phyloP scores from a whole-genome alignment of 2,113 vertebrate genomes.

The Pyrgilauda ruficollis region DNA sequence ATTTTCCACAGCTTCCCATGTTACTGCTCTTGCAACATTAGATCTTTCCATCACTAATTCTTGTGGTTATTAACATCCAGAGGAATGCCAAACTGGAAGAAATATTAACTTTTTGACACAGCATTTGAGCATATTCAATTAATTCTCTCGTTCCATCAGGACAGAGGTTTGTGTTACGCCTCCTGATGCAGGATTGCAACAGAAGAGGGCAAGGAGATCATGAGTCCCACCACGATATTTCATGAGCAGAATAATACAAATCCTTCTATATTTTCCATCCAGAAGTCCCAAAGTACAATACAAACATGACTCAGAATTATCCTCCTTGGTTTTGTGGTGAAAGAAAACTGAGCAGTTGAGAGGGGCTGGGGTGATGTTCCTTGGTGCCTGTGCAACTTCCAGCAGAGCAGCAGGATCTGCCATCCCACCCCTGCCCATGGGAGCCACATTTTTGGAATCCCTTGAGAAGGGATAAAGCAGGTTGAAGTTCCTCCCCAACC shows the following conservation, averaged over 20 bases:
- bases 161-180: neutral
- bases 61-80: conserved; percentile 42
- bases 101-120: conserved; percentile 11
- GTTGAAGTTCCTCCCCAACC: neutral
- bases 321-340: neutral
- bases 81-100: conserved; percentile 11
- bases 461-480: neutral
- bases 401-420: neutral
- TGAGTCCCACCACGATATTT: neutral
- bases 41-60: conserved; percentile 47
- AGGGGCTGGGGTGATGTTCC: neutral
- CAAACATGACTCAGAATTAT: neutral
- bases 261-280: neutral
- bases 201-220: neutral
- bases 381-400: neutral
- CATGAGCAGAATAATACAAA: neutral
- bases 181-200: conserved; percentile 20
- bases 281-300: neutral
- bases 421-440: rapidly evolving
- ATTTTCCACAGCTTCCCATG: conserved; percentile 24
- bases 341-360: neutral
- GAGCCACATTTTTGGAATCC: neutral
- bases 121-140: neutral
- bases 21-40: conserved; percentile 42
- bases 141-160: neutral